These are phyloP conservation scores for Girardia tigrina DNA, from an alignment of 2,888 invertebrate species.

Conservation along the genomic window DNA sequence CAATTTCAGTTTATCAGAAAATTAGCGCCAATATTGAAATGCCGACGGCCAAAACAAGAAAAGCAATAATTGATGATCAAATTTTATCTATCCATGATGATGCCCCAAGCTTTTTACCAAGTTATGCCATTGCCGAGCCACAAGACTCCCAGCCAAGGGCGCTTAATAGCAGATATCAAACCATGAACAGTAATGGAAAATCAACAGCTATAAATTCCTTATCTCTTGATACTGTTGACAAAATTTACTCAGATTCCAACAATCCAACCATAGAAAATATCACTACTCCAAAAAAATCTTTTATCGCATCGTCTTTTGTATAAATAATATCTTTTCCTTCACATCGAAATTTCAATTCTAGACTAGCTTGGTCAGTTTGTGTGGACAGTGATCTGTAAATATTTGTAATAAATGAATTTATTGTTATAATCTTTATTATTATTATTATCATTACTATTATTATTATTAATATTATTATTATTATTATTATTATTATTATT, in stretches of 20 bases:
- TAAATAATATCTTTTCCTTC: not conserved
- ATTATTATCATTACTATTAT: conserved; percentile 16
- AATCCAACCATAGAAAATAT: not conserved
- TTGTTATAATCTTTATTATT: conserved; percentile 10
- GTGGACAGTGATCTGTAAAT: not conserved
- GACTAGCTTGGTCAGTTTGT: not conserved
- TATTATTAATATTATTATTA: conserved; percentile 20
- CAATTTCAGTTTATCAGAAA: conserved; percentile 18
- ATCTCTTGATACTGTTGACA: conserved; percentile 3
- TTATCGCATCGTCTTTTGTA: not conserved
- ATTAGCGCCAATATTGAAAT: conserved; percentile 11
- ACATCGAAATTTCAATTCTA: not conserved
- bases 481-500: not conserved
- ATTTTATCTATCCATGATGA: conserved; percentile 16
- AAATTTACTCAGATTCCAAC: conserved; percentile 15
- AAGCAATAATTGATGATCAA: conserved; percentile 14
- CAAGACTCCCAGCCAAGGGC: conserved; percentile 19
- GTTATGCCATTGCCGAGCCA: not conserved
- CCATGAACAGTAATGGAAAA: not conserved
- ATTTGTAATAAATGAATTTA: conserved; percentile 17
- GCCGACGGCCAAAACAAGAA: conserved; percentile 5
- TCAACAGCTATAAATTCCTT: not conserved
- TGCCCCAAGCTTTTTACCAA: conserved; percentile 1
- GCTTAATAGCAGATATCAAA: conserved; percentile 5
- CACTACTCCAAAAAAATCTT: not conserved